Base-by-base conservation (phyloP, 1,140 invertebrate genomes). In the Pachyrhynchus sulphureomaculatus region DNA sequence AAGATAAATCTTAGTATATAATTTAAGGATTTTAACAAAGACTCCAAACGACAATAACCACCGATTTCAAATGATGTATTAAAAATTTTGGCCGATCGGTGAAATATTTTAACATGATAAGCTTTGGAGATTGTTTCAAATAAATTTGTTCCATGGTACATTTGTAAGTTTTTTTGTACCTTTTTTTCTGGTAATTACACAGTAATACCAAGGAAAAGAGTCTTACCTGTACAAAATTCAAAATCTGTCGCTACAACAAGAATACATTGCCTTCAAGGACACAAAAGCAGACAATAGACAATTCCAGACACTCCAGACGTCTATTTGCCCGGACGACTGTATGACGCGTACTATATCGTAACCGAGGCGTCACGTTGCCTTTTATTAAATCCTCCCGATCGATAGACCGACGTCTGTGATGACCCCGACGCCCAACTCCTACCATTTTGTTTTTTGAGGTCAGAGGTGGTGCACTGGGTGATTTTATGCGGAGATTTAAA, bases 381-480 rank as follows among this genome's bases (percentile, higher is more conserved):
- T 33, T 48, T 45, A 45, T 15, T 5, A 37, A 44, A 39, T 15
- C 41, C 29, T 15, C 9, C n/a, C 37, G 59, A 65, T 65, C 64
- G 64, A 65, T 65, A 65, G 18, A 33, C 21, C 59, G 37, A 65
- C 64, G 64, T 60, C 58, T 53, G 44, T 42, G 55, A 34, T 29
- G 45, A 48, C 45, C 45, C 18, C 17, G 39, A 12, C 39, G 39
- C 39, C 36, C 15, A 17, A 13, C 34, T 18, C n/a, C 13, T 20
- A 18, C n/a, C 24, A 20, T 18, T 20, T 21, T 21, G 20, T 45
- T 26, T 37, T n/a, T 37, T 37, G 15, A 33, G 24, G 36, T 45
- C 42, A 45, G 42, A 45, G 20, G 13, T 45, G 39, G 6, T 6
- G 39, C 39, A 42, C 5, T 13, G 36, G 13, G 36, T 13, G 10